phyloP scores from a whole-genome alignment of 2,797 vertebrate genomes.

The Gobio occitaniae region DNA sequence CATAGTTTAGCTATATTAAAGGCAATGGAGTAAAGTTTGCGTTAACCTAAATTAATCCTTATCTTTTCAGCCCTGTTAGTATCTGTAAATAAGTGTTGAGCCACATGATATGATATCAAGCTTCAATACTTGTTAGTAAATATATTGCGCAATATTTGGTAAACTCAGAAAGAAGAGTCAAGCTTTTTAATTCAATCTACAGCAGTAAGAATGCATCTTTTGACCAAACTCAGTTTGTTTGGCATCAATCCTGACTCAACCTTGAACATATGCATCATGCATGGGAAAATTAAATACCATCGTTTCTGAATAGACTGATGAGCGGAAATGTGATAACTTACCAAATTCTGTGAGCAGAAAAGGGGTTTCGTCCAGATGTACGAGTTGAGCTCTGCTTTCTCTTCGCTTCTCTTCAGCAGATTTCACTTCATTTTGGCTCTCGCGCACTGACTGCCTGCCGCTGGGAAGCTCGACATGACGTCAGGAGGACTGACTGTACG shows the following conservation, averaged over 20 bases:
- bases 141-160: not conserved
- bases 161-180: not conserved
- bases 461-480: constrained; percentile 16
- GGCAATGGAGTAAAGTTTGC: not conserved
- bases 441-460: not conserved
- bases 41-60: not conserved
- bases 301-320: not conserved
- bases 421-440: constrained; percentile 6
- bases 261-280: constrained; percentile 1
- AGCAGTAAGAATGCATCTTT: not conserved
- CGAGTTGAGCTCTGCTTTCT: not conserved
- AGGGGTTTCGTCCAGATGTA: not conserved
- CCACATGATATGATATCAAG: not conserved
- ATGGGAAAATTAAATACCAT: not conserved
- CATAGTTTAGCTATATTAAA: not conserved
- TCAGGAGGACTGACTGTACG: constrained; percentile 14
- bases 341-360: not conserved
- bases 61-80: not conserved
- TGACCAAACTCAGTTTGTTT: constrained; percentile 3
- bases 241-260: constrained; percentile 3
- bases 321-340: not conserved
- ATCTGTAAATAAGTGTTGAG: not conserved
- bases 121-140: not conserved
- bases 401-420: not conserved
- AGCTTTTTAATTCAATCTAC: not conserved